These are phyloP conservation scores for Drosophila melanica DNA, from an alignment of 1,140 invertebrate species.

Conservation along the genomic window DNA sequence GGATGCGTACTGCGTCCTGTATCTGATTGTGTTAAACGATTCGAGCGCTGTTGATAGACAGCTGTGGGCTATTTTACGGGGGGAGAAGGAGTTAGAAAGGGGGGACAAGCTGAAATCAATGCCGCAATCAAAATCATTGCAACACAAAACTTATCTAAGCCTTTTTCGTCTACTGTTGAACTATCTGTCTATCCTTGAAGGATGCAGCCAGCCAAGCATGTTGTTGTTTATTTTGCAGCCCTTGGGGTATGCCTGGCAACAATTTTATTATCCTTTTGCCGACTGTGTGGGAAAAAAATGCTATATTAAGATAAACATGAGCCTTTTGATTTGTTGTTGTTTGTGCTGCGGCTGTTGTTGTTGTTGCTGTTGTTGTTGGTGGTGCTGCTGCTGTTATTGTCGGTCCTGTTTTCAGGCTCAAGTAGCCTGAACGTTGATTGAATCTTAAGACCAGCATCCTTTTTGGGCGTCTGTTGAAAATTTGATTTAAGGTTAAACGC, in stretches of 20 bases:
- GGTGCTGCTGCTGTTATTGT: conserved; percentile 39
- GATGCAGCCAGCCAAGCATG: conserved; percentile 57
- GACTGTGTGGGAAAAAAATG: conserved; percentile 53
- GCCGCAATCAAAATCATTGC: conserved; percentile 67
- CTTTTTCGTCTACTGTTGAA: conserved; percentile 46
- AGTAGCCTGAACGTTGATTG: conserved; percentile 64
- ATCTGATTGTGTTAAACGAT: conserved; percentile 69
- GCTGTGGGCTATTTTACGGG: background rate
- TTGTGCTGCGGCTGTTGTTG: conserved; percentile 32
- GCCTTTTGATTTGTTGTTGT: conserved; percentile 69
- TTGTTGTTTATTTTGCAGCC: conserved; percentile 71
- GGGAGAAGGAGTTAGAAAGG: background rate
- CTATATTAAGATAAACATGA: conserved; percentile 75
- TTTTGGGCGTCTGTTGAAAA: conserved; percentile 52
- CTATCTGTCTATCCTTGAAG: conserved; percentile 51
- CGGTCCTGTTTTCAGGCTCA: conserved; percentile 11
- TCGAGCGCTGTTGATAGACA: conserved; percentile 38
- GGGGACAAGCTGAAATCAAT: conserved; percentile 60
- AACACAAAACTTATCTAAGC: conserved; percentile 56
- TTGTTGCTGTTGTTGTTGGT: conserved; percentile 23
- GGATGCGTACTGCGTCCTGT: conserved; percentile 21
- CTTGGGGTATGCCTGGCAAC: conserved; percentile 40
- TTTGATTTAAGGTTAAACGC: conserved; percentile 80
- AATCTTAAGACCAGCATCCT: conserved; percentile 59
- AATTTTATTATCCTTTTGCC: conserved; percentile 73